Base-by-base conservation (phyloP, 2,797 vertebrate species). In the Mus caroli region DNA sequence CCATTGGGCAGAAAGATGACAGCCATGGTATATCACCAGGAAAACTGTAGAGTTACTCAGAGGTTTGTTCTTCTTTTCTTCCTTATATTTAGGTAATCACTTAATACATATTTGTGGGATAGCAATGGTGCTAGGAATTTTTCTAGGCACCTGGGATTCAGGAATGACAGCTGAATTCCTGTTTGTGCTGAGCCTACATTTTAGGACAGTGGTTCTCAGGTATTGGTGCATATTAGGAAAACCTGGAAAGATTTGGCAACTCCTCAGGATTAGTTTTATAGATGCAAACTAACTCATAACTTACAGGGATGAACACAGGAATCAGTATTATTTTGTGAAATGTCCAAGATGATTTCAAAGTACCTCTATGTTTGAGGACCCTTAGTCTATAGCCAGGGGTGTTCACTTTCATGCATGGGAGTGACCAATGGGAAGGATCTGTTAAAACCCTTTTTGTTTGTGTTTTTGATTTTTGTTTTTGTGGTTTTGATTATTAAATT, bases 101-200 rank as follows among this genome's bases (percentile, higher is more conserved):
- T 95, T 31, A 87, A 4, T 94, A 95, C 93, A 95, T 94, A 95
- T 88, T 91, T 85, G 88, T 88, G 67, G 78, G 22, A 60, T 76
- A 1, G 92, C 83, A 94, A 22, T 92, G 86, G 50, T 89, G 37
- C 67, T 60, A 86, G 73, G 15, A 56, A 54, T 46, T 88, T 62
- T 90, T 86, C 77, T 94, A 79, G 87, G 50, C 50, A 94, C 60
- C 67, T 62, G 82, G 37, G 28, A 94, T 91, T 82, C 34, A 88
- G 50, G 60, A 94, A 24, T 76, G 78, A 88, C 26, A 87, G n/a
- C 31, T 7, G 50, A 34, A 90, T 82, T 90, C 19, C 67, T 93
- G 8, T 40, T 80, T 88, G 1, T 85, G 20, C 46, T 20, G 28
- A 46, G 15, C 15, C 34, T 83, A 46, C 0, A 3, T 82, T 90